Evolutionary conservation across 2,888 invertebrate species (phyloP).

Genomic region (Macrophya annulata): DNA sequence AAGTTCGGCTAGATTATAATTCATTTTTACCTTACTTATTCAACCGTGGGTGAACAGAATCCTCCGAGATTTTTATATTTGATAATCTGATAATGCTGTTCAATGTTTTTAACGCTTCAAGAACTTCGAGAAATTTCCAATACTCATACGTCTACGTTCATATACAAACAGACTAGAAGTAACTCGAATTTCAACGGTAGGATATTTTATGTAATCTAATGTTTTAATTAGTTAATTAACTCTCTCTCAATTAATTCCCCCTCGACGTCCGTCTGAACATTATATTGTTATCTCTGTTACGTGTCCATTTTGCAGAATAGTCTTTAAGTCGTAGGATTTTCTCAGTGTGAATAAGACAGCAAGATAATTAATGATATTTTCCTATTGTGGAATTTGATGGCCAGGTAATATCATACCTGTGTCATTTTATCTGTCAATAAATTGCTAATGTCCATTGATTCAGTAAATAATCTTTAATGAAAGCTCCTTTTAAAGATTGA

Average conservation of each 20-base stretch:
- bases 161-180: not conserved
- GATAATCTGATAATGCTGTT: slow-evolving; percentile 12
- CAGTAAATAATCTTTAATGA: not conserved
- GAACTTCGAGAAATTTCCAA: not conserved
- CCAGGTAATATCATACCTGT: not conserved
- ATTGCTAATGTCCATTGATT: not conserved
- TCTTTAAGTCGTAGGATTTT: not conserved
- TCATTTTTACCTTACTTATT: slow-evolving; percentile 9
- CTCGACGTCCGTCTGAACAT: not conserved
- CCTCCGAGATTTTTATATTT: not conserved
- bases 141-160: not conserved
- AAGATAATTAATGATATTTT: slow-evolving; percentile 21
- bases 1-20: slow-evolving; percentile 13
- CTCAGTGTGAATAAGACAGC: not conserved
- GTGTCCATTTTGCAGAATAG: not conserved
- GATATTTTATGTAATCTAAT: not conserved
- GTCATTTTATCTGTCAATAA: not conserved
- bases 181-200: not conserved
- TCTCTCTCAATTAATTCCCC: not conserved
- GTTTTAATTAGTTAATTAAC: slow-evolving; percentile 20
- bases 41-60: slow-evolving; percentile 3
- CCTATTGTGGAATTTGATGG: not conserved
- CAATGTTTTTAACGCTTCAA: not conserved
- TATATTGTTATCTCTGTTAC: not conserved
- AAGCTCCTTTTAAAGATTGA: not conserved